phyloP scores from a whole-genome alignment of 1,140 invertebrate species.

The silkworm (Bombyx mori) region ASM3026992v2 NC_085129.1:4208001-4208500 shows the following conservation, averaged over 20 bases:
- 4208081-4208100: too few relatives aligned
- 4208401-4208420: constrained; percentile 29
- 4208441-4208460: constrained; percentile 8
- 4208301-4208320: constrained; percentile 36
- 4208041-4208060: too few relatives aligned
- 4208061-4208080: too few relatives aligned
- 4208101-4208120: too few relatives aligned
- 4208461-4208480: neutral
- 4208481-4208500: neutral
- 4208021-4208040: too few relatives aligned
- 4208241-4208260: neutral
- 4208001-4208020: too few relatives aligned
- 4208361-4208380: constrained; percentile 34
- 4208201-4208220: too few relatives aligned
- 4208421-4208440: constrained; percentile 15
- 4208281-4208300: constrained; percentile 34
- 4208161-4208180: too few relatives aligned
- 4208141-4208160: too few relatives aligned
- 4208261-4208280: constrained; percentile 30
- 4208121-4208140: too few relatives aligned
- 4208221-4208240: too few relatives aligned
- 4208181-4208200: too few relatives aligned
- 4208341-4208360: constrained; percentile 45
- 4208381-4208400: constrained; percentile 24
- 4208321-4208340: constrained; percentile 50